These are phyloP conservation scores for Leucophora obtusa DNA, from an alignment of 2,888 invertebrate genomes.

Conservation along the genomic window DNA sequence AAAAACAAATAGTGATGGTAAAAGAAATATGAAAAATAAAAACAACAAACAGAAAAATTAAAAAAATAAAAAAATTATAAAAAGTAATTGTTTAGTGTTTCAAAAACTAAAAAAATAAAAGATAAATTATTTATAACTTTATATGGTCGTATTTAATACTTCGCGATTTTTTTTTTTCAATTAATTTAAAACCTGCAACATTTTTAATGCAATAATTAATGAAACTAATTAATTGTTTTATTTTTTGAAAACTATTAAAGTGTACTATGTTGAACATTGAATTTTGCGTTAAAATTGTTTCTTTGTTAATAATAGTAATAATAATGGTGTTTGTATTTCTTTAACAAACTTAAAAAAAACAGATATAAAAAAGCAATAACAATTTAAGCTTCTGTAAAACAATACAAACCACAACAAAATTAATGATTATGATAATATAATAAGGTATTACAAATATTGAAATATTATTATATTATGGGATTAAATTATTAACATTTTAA, in stretches of 20 bases:
- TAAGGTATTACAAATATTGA: conserved; percentile 22
- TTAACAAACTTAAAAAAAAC: background rate
- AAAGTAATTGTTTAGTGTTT: background rate
- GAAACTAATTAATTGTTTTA: conserved; percentile 35
- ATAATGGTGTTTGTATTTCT: conserved; percentile 9
- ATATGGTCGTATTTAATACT: background rate
- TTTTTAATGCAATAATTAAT: conserved; percentile 38
- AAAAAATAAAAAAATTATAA: background rate
- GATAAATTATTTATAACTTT: background rate
- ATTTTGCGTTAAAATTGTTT: conserved; percentile 2
- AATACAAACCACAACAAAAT: background rate
- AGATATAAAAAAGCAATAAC: background rate
- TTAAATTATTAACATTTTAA: conserved; percentile 13
- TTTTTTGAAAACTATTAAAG: conserved; percentile 37
- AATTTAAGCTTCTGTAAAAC: conserved; percentile 7
- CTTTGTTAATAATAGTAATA: conserved; percentile 29
- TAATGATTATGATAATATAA: conserved; percentile 6
- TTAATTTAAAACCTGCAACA: conserved; percentile 11
- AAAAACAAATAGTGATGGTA: background rate
- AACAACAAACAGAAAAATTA: background rate
- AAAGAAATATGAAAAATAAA: background rate
- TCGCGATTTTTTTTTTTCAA: too few relatives aligned
- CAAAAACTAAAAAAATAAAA: background rate
- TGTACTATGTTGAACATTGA: conserved; percentile 3
- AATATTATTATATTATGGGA: conserved; percentile 33